phyloP scores from a whole-genome alignment of 2,113 vertebrate genomes.

The Balaenoptera acutorostrata region DNA sequence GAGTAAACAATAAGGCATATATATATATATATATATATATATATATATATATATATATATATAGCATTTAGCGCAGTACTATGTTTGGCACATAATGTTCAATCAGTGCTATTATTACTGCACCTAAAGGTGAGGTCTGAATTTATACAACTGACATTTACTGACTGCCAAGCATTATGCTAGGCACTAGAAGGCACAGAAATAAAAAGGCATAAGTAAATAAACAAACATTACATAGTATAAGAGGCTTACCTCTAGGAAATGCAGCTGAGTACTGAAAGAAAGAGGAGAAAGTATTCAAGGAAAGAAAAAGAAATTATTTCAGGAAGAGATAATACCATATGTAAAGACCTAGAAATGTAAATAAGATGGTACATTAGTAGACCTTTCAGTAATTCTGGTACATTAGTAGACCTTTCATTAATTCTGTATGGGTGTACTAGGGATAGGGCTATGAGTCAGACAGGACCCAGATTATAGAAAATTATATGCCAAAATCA shows the following conservation, averaged over 20 bases:
- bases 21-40: neutral
- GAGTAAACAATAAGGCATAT: neutral
- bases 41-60: neutral
- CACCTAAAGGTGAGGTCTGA: neutral
- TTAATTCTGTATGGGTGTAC: neutral
- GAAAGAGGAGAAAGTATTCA: neutral
- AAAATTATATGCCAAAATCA: neutral
- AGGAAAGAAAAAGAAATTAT: neutral
- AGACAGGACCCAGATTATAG: neutral
- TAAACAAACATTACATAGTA: neutral
- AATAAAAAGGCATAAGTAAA: slow-evolving; percentile 1
- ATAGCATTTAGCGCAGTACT: neutral
- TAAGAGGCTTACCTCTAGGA: neutral
- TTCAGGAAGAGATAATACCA: neutral
- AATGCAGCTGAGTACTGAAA: neutral
- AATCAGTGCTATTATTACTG: neutral
- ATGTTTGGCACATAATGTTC: neutral
- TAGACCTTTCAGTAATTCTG: neutral
- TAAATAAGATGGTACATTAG: neutral
- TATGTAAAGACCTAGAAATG: neutral
- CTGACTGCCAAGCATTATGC: neutral
- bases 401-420: neutral
- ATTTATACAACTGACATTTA: neutral
- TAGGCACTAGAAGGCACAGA: neutral
- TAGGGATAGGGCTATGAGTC: neutral